Conservation (phyloP, 2,797 vertebrate species). For the Cossypha dichroa region DNA sequence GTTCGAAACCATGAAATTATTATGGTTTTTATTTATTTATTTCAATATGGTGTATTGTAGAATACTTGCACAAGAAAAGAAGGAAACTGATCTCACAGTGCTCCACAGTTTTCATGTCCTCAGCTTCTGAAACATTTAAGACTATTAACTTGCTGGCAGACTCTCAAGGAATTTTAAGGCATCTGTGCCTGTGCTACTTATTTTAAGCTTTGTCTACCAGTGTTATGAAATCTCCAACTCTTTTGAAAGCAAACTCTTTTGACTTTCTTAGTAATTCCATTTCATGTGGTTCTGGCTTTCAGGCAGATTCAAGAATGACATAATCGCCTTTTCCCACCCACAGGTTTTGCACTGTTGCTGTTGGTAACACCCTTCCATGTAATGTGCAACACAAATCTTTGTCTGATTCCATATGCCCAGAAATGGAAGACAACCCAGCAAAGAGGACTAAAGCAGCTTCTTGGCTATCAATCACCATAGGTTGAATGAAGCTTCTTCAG, state of each 20-base stretch:
- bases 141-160: conserved; percentile 16
- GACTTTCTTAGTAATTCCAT: conserved; percentile 28
- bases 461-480: not conserved
- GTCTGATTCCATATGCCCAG: conserved; percentile 11
- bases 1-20: not conserved
- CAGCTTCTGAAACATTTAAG: conserved; percentile 37
- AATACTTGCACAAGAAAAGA: not conserved
- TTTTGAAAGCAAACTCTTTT: not conserved
- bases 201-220: conserved; percentile 36
- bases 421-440: conserved; percentile 33
- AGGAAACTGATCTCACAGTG: not conserved
- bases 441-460: not conserved
- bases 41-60: not conserved
- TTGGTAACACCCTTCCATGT: conserved; percentile 11
- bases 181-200: conserved; percentile 13
- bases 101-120: not conserved
- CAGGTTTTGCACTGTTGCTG: not conserved
- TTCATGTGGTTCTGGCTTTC: conserved; percentile 46
- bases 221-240: conserved; percentile 16
- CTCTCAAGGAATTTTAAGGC: conserved; percentile 16
- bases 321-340: not conserved
- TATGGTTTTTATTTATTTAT: not conserved
- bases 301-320: conserved; percentile 37
- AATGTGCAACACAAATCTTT: not conserved
- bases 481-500: not conserved